Evolutionary conservation across 2,888 invertebrate genomes (phyloP).

Genomic region (Hybos culiciformis): DNA sequence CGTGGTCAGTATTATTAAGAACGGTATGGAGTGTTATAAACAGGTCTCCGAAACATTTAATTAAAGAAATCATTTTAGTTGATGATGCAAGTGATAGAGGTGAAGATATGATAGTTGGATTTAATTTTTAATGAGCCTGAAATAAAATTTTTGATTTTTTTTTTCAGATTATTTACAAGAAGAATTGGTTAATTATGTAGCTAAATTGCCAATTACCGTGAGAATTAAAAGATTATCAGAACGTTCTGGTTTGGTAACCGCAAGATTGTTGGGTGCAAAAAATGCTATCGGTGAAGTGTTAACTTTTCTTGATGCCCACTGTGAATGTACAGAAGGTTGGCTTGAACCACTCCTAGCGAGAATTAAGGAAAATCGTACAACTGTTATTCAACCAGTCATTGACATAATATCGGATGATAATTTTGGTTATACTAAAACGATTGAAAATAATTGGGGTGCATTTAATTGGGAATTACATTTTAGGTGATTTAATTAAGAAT

Average conservation of each 20-base stretch:
- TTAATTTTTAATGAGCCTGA: background rate
- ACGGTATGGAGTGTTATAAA: slow-evolving; percentile 90
- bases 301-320: slow-evolving; percentile 96
- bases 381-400: slow-evolving; percentile 54
- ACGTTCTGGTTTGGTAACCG: slow-evolving; percentile 67
- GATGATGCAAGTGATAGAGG: slow-evolving; percentile 82
- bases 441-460: slow-evolving; percentile 92
- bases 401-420: slow-evolving; percentile 94
- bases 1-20: slow-evolving; percentile 91
- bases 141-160: slow-evolving; percentile 1
- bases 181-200: slow-evolving; percentile 54
- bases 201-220: slow-evolving; percentile 46
- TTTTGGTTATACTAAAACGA: slow-evolving; percentile 82
- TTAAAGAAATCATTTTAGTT: slow-evolving; percentile 75
- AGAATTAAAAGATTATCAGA: slow-evolving; percentile 48
- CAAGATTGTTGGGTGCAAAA: slow-evolving; percentile 64
- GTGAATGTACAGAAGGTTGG: slow-evolving; percentile 80
- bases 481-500: slow-evolving; percentile 20
- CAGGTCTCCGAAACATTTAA: slow-evolving; percentile 61
- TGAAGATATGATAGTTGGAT: slow-evolving; percentile 29
- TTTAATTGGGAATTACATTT: slow-evolving; percentile 97
- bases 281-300: slow-evolving; percentile 58
- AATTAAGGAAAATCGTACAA: slow-evolving; percentile 27
- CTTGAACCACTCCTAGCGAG: slow-evolving; percentile 57
- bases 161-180: slow-evolving; percentile 44